A percentile compares a stretch with the other conserved stretches of the same genome.
phyloP scores from a whole-genome alignment of 1,140 invertebrate genomes.

The Drosophila asahinai region DNA sequence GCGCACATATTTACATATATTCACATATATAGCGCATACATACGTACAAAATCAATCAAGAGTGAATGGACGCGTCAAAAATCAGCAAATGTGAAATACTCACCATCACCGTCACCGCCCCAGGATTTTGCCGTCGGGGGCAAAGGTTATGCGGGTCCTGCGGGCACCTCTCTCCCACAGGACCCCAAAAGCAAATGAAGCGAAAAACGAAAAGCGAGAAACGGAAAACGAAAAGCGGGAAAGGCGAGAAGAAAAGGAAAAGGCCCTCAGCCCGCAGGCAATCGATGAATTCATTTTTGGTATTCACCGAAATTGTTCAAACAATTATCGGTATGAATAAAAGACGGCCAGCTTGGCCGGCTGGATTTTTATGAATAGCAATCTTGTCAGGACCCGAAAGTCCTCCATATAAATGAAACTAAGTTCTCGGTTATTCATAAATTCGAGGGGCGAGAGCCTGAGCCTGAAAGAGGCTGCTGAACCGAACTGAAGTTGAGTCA shows the following conservation, averaged over 20 bases:
- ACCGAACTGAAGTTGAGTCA: conserved; percentile 13
- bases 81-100: conserved; percentile 75
- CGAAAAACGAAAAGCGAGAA: conserved; percentile 14
- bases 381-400: conserved; percentile 18
- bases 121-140: neutral
- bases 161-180: conserved; percentile 19
- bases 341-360: conserved; percentile 2
- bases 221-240: conserved; percentile 1
- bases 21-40: neutral
- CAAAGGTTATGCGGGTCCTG: conserved; percentile 52
- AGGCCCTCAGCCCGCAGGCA: conserved; percentile 27
- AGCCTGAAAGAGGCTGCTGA: conserved; percentile 23
- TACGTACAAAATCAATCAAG: conserved; percentile 71
- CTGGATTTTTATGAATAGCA: conserved; percentile 36
- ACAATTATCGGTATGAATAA: conserved; percentile 57
- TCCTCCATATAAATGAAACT: conserved; percentile 16
- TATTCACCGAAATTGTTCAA: conserved; percentile 52
- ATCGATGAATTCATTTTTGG: conserved; percentile 53
- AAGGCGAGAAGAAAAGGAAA: conserved; percentile 29
- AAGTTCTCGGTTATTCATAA: conserved; percentile 30
- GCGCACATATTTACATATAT: neutral
- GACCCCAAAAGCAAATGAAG: conserved; percentile 29
- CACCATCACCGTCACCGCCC: neutral
- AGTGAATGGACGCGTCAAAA: conserved; percentile 71
- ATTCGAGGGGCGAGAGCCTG: conserved; percentile 11